Evolutionary conservation across 1,140 invertebrate genomes (phyloP), one percentile per base, ranked within the genome.

Genomic region (Drosophila nikananu): DNA sequence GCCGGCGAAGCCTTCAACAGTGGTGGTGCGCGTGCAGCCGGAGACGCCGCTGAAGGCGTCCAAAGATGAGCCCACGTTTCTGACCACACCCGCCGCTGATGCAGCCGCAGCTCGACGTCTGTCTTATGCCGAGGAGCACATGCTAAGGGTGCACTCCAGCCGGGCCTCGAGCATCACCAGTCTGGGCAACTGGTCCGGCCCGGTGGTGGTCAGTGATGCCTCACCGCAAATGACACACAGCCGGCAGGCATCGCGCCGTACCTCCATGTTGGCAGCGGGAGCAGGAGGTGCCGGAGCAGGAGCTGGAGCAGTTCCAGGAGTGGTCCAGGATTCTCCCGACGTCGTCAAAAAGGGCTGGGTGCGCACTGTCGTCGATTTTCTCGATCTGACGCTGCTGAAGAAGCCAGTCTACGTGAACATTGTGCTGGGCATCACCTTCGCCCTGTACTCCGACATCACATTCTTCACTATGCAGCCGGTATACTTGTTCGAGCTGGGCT

Each of bases 381-480:
- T 95, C 12, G 95, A 95, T 72, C 80, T 95, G 52, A 94, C 95
- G 12, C 89, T 95, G 6, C 77, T 95, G 12, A 94, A 95, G 91
- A 93, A 95, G 70, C 86, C 93, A 17, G 93, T 94, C 3, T 96
- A 95, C 62, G 93, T 95, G 5, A 95, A 95, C 73, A 95, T 95
- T 10, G 93, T 95, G 55, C 83, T 95, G 52, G 95, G 95, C 39
- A 93, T 95, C 68, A 92, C 94, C 4, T 91, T 94, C 44, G 93
- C 94, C 17, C 93, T 95, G 37, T 95, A 95, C 62, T 94, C 94
- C 9, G 95, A 94, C 61, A 95, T 94, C 5, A 95, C 95, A 12
- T 96, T 95, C 93, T 96, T 95, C 72, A 94, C 94, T 13, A 60
- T 95, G 55, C 94, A 94, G 55, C 94, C 94, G 0, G 71, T 94